These are phyloP conservation scores for Erithacus rubecula DNA, from an alignment of 2,797 vertebrate genomes.

Conservation along the genomic window DNA sequence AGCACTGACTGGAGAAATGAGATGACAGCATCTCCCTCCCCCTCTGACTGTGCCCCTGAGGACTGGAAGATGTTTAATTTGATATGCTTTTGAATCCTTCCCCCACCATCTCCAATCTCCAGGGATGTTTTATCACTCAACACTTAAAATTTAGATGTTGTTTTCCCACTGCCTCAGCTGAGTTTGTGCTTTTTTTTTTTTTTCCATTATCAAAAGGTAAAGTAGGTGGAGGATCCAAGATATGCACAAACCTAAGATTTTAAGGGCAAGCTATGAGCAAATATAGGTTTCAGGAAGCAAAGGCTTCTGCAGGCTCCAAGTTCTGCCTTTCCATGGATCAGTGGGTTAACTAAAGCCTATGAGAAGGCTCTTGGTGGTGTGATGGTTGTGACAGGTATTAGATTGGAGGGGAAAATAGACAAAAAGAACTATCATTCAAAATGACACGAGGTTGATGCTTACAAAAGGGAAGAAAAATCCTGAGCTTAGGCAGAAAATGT, in stretches of 20 bases:
- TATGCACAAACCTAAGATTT: background rate
- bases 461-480: background rate
- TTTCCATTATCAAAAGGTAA: background rate
- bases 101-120: background rate
- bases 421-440: conserved; percentile 39
- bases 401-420: background rate
- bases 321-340: conserved; percentile 37
- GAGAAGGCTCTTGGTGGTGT: background rate
- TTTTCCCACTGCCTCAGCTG: background rate
- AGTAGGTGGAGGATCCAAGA: background rate
- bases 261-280: background rate
- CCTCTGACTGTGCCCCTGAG: conserved; percentile 10
- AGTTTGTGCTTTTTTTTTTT: background rate
- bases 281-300: background rate
- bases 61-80: conserved; percentile 30
- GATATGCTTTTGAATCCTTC: conserved; percentile 1
- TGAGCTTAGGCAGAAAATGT: background rate
- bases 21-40: conserved; percentile 3
- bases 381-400: conserved; percentile 31
- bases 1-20: conserved; percentile 12
- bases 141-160: conserved; percentile 24
- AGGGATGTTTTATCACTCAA: conserved; percentile 26
- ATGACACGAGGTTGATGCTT: background rate
- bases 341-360: conserved; percentile 29
- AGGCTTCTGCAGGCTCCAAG: background rate